phyloP scores from a whole-genome alignment of 2,888 invertebrate genomes.

The Diaphora mendica region DNA sequence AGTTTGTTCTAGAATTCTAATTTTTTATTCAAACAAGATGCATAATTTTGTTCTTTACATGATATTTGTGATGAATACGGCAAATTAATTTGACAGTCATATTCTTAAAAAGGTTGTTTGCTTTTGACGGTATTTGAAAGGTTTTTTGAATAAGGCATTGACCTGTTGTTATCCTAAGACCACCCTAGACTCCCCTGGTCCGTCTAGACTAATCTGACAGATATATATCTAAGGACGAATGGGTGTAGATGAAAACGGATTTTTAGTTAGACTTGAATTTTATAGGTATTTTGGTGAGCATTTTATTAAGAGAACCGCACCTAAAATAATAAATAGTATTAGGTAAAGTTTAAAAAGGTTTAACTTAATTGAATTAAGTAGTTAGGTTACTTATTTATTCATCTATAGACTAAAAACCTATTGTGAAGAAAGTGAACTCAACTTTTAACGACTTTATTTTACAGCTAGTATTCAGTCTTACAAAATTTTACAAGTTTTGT shows the following conservation, averaged over 20 bases:
- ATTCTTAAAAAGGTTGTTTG: not conserved
- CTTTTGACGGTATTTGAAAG: not conserved
- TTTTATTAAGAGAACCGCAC: not conserved
- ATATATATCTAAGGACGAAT: slow-evolving; percentile 31
- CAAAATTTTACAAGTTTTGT: not conserved
- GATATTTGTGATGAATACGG: not conserved
- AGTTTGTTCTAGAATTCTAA: slow-evolving; percentile 23
- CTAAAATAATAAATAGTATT: not conserved
- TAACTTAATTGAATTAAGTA: too few relatives aligned
- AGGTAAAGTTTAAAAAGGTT: not conserved
- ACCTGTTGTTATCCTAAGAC: slow-evolving; percentile 40
- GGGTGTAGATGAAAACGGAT: slow-evolving; percentile 15
- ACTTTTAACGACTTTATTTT: not conserved
- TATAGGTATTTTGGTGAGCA: not conserved
- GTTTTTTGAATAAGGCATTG: slow-evolving; percentile 33
- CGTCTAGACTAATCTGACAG: slow-evolving; percentile 55
- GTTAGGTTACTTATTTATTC: too few relatives aligned
- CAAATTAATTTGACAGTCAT: not conserved
- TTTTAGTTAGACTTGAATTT: not conserved
- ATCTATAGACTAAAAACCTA: too few relatives aligned
- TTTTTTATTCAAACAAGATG: slow-evolving; percentile 4
- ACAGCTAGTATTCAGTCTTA: not conserved
- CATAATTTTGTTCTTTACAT: not conserved
- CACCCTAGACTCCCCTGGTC: slow-evolving; percentile 20
- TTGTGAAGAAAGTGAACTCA: too few relatives aligned